These are phyloP conservation scores for Neomorphus geoffroyi DNA, from an alignment of 2,797 vertebrate species.

Conservation along the genomic window DNA sequence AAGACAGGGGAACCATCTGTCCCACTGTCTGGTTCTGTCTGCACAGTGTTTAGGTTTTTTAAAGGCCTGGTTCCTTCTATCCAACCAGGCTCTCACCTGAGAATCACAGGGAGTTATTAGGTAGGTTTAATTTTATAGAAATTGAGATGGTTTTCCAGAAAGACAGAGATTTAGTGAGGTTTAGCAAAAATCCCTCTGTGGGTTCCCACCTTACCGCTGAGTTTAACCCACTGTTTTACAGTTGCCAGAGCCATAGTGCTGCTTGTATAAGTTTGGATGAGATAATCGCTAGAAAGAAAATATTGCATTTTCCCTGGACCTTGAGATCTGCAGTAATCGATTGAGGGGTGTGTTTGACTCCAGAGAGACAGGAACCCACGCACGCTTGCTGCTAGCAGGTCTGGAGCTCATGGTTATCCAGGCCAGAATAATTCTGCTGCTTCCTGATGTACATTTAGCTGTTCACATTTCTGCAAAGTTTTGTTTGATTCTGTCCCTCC, in stretches of 20 bases:
- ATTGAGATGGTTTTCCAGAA: background rate
- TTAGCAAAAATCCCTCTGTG: background rate
- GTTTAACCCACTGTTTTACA: background rate
- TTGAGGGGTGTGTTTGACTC: background rate
- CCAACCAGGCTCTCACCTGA: background rate
- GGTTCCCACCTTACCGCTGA: background rate
- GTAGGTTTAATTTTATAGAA: background rate
- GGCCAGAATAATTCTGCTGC: background rate
- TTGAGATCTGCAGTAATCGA: background rate
- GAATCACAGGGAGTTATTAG: background rate
- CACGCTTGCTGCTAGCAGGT: background rate
- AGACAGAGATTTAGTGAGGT: background rate
- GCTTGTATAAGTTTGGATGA: background rate
- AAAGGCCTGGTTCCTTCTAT: background rate
- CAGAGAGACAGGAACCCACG: background rate
- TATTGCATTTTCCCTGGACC: background rate
- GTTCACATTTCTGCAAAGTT: background rate
- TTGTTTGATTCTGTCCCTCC: background rate
- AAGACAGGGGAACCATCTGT: background rate
- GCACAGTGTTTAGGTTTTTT: background rate
- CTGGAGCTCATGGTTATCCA: background rate
- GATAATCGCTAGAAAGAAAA: background rate
- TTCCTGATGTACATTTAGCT: background rate
- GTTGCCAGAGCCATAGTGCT: background rate
- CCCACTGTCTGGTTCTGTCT: background rate